These are phyloP conservation scores for Otis tarda DNA, from an alignment of 2,113 vertebrate genomes.

Conservation along the genomic window DNA sequence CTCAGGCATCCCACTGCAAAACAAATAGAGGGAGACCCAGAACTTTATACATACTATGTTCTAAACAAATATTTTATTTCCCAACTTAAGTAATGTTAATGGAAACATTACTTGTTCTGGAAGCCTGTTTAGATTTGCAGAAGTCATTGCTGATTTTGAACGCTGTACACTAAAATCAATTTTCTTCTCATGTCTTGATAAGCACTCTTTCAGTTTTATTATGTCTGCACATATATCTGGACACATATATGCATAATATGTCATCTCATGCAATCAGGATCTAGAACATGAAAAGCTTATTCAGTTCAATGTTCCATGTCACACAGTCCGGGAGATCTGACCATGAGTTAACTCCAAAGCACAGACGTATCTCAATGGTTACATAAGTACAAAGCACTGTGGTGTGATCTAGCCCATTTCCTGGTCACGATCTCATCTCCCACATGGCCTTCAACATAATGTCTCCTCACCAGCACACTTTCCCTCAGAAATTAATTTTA, in stretches of 20 bases:
- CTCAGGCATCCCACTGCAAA: neutral
- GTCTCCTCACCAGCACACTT: neutral
- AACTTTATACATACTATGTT: neutral
- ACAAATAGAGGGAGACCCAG: neutral
- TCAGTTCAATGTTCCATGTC: neutral
- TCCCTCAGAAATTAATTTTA: neutral
- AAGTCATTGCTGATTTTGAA: neutral
- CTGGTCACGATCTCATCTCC: neutral
- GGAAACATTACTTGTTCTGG: neutral
- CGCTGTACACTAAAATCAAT: neutral
- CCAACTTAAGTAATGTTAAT: neutral
- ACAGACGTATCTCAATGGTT: neutral
- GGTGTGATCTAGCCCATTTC: neutral
- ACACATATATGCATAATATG: neutral
- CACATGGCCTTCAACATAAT: neutral
- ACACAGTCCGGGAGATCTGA: neutral
- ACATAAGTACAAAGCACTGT: accelerated
- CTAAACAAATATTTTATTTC: neutral
- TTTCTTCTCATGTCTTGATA: neutral
- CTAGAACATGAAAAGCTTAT: neutral
- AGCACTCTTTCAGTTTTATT: neutral
- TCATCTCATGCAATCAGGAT: neutral
- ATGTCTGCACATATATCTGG: neutral
- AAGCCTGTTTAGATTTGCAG: neutral
- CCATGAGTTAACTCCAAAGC: neutral